These are phyloP conservation scores for Aplochiton taeniatus DNA, from an alignment of 2,797 vertebrate species.

Conservation along the genomic window DNA sequence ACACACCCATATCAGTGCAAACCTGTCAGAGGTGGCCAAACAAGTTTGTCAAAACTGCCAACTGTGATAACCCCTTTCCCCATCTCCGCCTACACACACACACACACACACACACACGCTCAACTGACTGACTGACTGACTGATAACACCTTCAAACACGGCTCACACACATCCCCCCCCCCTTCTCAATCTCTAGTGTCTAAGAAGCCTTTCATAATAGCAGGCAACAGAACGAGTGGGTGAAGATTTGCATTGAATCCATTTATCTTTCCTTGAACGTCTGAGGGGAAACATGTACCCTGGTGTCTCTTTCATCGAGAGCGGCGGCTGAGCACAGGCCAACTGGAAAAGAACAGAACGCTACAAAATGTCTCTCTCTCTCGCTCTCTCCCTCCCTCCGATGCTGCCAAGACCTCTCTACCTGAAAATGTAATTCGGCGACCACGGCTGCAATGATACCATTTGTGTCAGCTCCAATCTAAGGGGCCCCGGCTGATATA, in stretches of 20 bases:
- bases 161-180: slow-evolving; percentile 32
- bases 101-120: slow-evolving; percentile 29
- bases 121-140: slow-evolving; percentile 12
- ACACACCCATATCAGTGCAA: slow-evolving; percentile 34
- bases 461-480: slow-evolving; percentile 81
- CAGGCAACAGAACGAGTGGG: slow-evolving; percentile 61
- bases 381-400: slow-evolving; percentile 36
- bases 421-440: slow-evolving; percentile 76
- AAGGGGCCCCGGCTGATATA: slow-evolving; percentile 74
- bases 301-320: slow-evolving; percentile 56
- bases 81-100: slow-evolving; percentile 28
- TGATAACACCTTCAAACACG: slow-evolving; percentile 41
- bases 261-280: slow-evolving; percentile 64
- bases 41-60: slow-evolving; percentile 74
- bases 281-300: slow-evolving; percentile 54
- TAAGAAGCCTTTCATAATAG: slow-evolving; percentile 55
- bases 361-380: background rate
- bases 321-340: background rate
- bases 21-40: slow-evolving; percentile 69
- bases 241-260: slow-evolving; percentile 62
- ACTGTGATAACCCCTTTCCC: slow-evolving; percentile 35
- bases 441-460: slow-evolving; percentile 72
- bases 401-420: slow-evolving; percentile 52
- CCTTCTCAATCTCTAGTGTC: slow-evolving; percentile 31
- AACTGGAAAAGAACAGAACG: background rate